Base-by-base conservation (phyloP, 1,140 invertebrate species). In the Lamellibrachia luymesi region DNA sequence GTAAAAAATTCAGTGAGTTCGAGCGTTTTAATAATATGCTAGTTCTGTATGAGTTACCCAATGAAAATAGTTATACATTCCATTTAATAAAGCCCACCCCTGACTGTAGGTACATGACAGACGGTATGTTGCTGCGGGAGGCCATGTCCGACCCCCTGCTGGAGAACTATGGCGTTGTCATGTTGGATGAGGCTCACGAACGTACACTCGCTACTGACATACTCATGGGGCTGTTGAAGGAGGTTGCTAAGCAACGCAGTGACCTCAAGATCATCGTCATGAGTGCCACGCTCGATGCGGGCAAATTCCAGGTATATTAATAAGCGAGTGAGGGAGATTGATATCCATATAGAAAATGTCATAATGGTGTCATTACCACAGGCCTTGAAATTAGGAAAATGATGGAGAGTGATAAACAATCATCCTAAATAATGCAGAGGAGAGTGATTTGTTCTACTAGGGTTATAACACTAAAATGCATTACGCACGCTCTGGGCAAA, bases 231-330 rank as follows among this genome's bases (percentile, higher is more conserved):
- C 94, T 97, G n/a, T 96, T 99, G 7, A 99, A 99, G 96, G 99
- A 99, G 97, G 98, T 99, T 10, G 98, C 99, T 49, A 98, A 98
- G 94, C 98, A 99, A 94, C 97, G 99, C 92, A 96, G 97, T 8
- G 99, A 99, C 97, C 97, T 99, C 22, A 99, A 99, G 97, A 97
- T 99, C 92, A 98, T 99, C 94, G 98, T 99, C 95, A 99, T 99
- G 99, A 99, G 98, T 95, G 99, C 99, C 25, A 99, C 99, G 0
- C 97, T 99, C n/a, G 99, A 99, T 97, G 99, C 99, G 92, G 99
- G 99, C 6, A 99, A 99, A 96, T 99, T 99, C 96, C 99, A 99
- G 96, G 97, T 97, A 95, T 94, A 22, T 6, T 56, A 56, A 56
- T 56, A 38, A 38, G 38, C 13, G 52, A 56, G 13, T 56, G 52